phyloP scores from a whole-genome alignment of 2,113 vertebrate genomes.

The Phylloscopus whistleri region DNA sequence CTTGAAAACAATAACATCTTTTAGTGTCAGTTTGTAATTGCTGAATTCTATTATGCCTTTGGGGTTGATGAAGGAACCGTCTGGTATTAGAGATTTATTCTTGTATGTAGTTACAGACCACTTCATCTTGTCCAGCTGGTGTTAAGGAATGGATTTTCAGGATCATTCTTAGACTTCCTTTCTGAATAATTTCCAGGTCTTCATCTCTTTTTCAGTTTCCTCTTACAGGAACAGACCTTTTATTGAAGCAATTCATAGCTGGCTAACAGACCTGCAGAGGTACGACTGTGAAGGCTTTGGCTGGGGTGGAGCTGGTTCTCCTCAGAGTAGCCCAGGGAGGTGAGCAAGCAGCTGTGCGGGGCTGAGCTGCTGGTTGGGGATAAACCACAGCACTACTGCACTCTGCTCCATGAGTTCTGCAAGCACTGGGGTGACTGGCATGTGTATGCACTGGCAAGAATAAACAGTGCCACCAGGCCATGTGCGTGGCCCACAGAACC shows the following conservation, averaged over 20 bases:
- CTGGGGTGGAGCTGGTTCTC: not conserved
- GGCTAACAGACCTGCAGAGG: not conserved
- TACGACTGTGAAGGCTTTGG: not conserved
- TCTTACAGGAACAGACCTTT: not conserved
- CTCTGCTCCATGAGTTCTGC: not conserved
- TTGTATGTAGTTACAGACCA: not conserved
- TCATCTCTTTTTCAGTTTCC: not conserved
- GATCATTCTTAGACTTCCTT: not conserved
- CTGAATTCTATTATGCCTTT: not conserved
- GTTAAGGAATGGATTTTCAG: not conserved
- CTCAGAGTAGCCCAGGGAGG: not conserved
- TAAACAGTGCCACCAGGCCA: not conserved
- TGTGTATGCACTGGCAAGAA: not conserved
- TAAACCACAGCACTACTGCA: not conserved
- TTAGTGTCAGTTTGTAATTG: not conserved
- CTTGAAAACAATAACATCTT: not conserved
- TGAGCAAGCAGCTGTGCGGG: fast-evolving
- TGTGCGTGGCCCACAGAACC: not conserved
- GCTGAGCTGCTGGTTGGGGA: not conserved
- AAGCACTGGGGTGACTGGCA: not conserved
- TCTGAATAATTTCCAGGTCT: not conserved
- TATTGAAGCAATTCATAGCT: not conserved
- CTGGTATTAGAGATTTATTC: not conserved
- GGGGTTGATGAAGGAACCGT: not conserved
- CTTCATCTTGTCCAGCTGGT: not conserved